phyloP scores from a whole-genome alignment of 2,113 vertebrate genomes.

The Lonchura striata region DNA sequence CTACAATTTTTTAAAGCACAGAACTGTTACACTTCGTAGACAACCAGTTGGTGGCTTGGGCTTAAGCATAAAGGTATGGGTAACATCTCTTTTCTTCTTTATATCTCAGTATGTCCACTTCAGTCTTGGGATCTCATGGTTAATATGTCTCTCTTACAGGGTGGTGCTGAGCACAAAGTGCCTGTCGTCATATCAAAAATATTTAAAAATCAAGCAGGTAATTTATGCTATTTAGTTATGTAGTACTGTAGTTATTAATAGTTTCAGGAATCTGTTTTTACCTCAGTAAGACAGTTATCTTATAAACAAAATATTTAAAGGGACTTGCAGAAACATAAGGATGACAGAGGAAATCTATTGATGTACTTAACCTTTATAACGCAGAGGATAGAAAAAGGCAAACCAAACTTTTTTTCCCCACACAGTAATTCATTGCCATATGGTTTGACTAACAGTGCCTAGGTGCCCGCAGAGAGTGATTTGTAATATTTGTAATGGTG shows the following conservation, averaged over 20 bases:
- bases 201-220: constrained; percentile 95
- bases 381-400: background rate
- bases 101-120: background rate
- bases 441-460: background rate
- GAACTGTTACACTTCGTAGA: constrained; percentile 93
- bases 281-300: background rate
- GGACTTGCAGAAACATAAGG: background rate
- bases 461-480: background rate
- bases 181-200: constrained; percentile 96
- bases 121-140: background rate
- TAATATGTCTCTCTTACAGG: constrained; percentile 75
- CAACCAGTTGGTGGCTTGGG: constrained; percentile 89
- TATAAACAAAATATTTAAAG: background rate
- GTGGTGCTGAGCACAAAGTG: constrained; percentile 91
- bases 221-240: constrained; percentile 9
- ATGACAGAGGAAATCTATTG: background rate
- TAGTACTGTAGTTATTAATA: background rate
- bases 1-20: constrained; percentile 94
- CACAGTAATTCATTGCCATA: background rate
- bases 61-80: constrained; percentile 93
- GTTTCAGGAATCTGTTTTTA: background rate
- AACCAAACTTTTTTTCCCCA: background rate
- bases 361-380: background rate
- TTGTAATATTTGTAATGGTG: background rate
- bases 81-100: background rate